Percentiles rank a stretch among this genome's conserved stretches.
Conservation (phyloP, 2,113 vertebrate genomes). For the Phaethon lepturus region DNA sequence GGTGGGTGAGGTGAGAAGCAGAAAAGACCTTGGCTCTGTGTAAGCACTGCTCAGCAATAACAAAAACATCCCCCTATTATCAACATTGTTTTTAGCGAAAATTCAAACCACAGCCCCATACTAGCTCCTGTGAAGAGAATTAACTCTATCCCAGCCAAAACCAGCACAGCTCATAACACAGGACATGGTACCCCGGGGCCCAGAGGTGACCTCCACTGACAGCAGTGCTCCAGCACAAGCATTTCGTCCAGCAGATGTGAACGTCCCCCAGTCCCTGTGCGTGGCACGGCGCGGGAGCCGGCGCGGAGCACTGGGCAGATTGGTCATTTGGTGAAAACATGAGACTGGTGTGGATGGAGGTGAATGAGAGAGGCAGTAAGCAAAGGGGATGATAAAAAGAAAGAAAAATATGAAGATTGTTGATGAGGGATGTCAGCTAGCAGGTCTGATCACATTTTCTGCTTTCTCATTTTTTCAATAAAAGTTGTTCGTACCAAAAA, state of each 20-base stretch:
- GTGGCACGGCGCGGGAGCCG: accelerated
- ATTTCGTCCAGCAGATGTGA: background rate
- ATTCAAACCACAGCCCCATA: too few relatives aligned
- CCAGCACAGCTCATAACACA: too few relatives aligned
- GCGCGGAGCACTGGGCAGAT: background rate
- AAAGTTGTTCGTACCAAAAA: background rate
- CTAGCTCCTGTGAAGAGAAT: too few relatives aligned
- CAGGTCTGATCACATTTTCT: background rate
- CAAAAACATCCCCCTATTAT: too few relatives aligned
- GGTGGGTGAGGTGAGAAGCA: too few relatives aligned
- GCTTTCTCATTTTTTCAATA: background rate
- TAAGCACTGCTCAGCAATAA: too few relatives aligned
- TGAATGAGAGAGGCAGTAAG: background rate
- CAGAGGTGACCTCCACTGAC: background rate
- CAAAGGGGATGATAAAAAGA: background rate
- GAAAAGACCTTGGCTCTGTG: too few relatives aligned
- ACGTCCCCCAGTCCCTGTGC: background rate
- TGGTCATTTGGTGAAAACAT: background rate
- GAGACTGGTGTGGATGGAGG: background rate
- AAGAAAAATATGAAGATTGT: background rate
- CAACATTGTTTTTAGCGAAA: too few relatives aligned
- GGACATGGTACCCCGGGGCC: background rate
- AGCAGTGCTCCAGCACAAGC: background rate
- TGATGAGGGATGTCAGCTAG: background rate
- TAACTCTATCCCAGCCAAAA: too few relatives aligned